A percentile compares a stretch with the other conserved stretches of the same genome.
Conservation (phyloP, 2,888 invertebrate genomes). For the Mythimna impura region DNA sequence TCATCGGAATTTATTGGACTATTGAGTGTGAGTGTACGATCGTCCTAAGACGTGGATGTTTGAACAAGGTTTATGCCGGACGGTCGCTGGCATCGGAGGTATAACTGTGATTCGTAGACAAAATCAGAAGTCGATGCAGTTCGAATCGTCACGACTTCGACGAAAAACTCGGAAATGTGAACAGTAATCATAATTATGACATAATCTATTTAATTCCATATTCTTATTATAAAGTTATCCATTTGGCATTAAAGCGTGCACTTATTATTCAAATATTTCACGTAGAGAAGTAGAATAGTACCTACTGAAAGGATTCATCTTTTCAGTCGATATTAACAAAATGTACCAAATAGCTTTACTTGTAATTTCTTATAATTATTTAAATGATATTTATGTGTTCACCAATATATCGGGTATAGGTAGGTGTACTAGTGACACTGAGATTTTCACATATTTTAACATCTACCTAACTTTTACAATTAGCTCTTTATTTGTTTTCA, state of each 20-base stretch:
- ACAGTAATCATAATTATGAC: constrained; percentile 7
- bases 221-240: constrained; percentile 5
- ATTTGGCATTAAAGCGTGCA: constrained; percentile 31
- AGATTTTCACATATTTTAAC: neutral
- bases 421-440: constrained; percentile 8
- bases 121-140: constrained; percentile 12
- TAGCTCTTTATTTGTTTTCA: constrained; percentile 30
- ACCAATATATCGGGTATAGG: constrained; percentile 18
- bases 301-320: constrained; percentile 3
- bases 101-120: constrained; percentile 8
- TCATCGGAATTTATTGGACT: constrained; percentile 26
- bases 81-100: neutral
- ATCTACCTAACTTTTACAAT: neutral
- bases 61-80: constrained; percentile 3
- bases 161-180: constrained; percentile 1
- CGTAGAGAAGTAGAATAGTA: constrained; percentile 11
- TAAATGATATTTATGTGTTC: constrained; percentile 42
- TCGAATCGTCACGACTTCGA: constrained; percentile 11
- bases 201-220: constrained; percentile 27
- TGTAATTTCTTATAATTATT: constrained; percentile 49
- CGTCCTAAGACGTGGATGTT: neutral
- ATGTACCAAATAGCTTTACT: constrained; percentile 60
- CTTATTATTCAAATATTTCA: constrained; percentile 24
- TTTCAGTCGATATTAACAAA: constrained; percentile 41
- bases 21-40: constrained; percentile 22